These are phyloP conservation scores for Ephestia elutella DNA, from an alignment of 1,140 invertebrate genomes.

Conservation along the genomic window DNA sequence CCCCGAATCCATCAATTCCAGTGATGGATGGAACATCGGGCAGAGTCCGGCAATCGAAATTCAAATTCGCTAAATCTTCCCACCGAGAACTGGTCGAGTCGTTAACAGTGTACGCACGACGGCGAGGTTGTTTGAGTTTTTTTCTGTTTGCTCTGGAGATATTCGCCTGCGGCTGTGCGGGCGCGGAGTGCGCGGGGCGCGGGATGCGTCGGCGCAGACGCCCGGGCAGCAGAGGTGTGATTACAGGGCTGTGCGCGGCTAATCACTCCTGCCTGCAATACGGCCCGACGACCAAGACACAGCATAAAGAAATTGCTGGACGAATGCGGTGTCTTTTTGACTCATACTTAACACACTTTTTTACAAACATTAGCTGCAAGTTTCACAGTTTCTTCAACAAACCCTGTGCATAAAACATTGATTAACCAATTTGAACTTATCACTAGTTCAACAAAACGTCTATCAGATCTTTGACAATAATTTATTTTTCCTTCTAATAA, in stretches of 20 bases:
- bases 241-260: conserved; percentile 61
- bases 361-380: too few relatives aligned
- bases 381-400: too few relatives aligned
- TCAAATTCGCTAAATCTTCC: conserved; percentile 74
- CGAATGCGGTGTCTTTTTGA: background rate
- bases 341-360: background rate
- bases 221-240: conserved; percentile 64
- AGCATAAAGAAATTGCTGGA: conserved; percentile 23
- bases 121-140: conserved; percentile 43
- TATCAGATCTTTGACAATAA: too few relatives aligned
- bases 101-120: conserved; percentile 62
- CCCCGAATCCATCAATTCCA: conserved; percentile 69
- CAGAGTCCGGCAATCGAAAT: conserved; percentile 56
- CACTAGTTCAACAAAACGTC: too few relatives aligned
- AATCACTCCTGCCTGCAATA: conserved; percentile 57
- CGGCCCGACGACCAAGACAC: conserved; percentile 26
- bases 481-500: too few relatives aligned
- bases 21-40: conserved; percentile 66
- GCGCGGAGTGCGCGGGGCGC: conserved; percentile 16
- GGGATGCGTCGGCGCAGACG: conserved; percentile 56
- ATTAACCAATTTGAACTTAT: too few relatives aligned
- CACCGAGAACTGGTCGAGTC: conserved; percentile 63
- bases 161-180: conserved; percentile 41
- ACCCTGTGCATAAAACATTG: too few relatives aligned
- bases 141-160: conserved; percentile 60